Base-by-base conservation (phyloP, 2,888 invertebrate genomes). In the Molorchus minor region DNA sequence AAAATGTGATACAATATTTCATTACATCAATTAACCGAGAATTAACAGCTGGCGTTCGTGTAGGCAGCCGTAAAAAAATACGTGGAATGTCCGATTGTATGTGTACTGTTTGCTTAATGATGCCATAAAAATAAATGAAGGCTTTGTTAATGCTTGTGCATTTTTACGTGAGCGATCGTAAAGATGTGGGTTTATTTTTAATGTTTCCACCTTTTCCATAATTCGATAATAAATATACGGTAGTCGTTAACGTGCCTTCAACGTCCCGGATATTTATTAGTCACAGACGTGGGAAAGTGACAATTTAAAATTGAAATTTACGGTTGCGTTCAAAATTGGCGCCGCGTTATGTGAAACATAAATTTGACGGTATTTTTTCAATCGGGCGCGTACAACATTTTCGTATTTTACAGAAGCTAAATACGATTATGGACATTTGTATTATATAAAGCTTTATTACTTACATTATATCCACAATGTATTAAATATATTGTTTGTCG, bases 71-170 rank as follows among this genome's bases (percentile, higher is more conserved):
- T 38, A 49, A 47, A 30, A n/a, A 38, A 36, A 38, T 49, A 38
- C 25, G 13, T 15, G 49, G 38, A 38, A 49, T 38, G 21, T 21
- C 15, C 12, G 7, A 38, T 38, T 36, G 20, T 38, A 15, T 25
- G 46, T n/a, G 30, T 19, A 7, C 33, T 47, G 33, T n/a, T 19
- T 17, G 33, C 35, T 47, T 47, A 47, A 47, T 47, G 46, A 47
- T 35, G 33, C 17, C 46, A 35, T 47, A 33, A 47, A 47, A 47
- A 47, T 35, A 35, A 47, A 47, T 35, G 33, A 35, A 13, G 46
- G 17, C 19, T 35, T 35, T 35, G 46, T 47, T 19, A 35, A 13
- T 35, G 46, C 19, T 35, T 16, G 19, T 16, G 16, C 33, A 17
- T 35, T 47, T 47, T 47, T 35, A 35, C 13, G 15, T n/a, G 12